Evolutionary conservation across 2,797 vertebrate species (phyloP).

Genomic region (Poecile montanus): DNA sequence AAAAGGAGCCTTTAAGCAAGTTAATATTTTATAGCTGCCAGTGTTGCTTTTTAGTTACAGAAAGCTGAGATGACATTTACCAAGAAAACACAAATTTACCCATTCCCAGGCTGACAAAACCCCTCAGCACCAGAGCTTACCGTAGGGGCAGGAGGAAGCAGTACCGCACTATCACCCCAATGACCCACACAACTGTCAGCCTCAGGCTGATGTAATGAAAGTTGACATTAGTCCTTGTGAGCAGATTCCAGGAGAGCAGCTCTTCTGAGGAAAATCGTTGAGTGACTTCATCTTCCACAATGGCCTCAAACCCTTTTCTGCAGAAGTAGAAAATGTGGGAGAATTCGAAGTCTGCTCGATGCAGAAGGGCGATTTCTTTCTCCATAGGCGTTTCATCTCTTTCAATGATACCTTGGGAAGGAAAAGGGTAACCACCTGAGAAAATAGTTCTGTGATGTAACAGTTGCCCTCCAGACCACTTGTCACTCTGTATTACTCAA

Average conservation of each 20-base stretch:
- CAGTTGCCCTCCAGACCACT: background rate
- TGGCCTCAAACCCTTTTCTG: conserved; percentile 91
- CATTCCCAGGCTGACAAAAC: background rate
- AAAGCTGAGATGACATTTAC: background rate
- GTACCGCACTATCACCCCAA: conserved; percentile 90
- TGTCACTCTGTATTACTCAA: background rate
- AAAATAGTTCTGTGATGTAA: background rate
- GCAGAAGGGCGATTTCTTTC: conserved; percentile 84
- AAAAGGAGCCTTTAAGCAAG: background rate
- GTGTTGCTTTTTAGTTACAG: background rate
- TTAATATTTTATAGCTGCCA: background rate
- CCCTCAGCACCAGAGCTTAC: conserved; percentile 68
- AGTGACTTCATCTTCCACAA: conserved; percentile 94
- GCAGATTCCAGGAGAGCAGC: conserved; percentile 94
- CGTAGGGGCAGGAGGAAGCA: conserved; percentile 89
- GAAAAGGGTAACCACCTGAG: background rate
- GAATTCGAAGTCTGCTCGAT: conserved; percentile 83
- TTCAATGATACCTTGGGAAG: conserved; percentile 87
- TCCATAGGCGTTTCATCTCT: conserved; percentile 88
- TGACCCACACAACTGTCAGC: conserved; percentile 90
- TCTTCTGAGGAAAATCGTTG: conserved; percentile 97
- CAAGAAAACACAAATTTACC: background rate
- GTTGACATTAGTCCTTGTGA: conserved; percentile 93
- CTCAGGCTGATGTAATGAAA: conserved; percentile 91
- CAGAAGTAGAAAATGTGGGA: conserved; percentile 91